Evolutionary conservation across 1,140 invertebrate species (phyloP), one percentile per base, ranked within the genome.

Genomic region (Ericerus pela): DNA sequence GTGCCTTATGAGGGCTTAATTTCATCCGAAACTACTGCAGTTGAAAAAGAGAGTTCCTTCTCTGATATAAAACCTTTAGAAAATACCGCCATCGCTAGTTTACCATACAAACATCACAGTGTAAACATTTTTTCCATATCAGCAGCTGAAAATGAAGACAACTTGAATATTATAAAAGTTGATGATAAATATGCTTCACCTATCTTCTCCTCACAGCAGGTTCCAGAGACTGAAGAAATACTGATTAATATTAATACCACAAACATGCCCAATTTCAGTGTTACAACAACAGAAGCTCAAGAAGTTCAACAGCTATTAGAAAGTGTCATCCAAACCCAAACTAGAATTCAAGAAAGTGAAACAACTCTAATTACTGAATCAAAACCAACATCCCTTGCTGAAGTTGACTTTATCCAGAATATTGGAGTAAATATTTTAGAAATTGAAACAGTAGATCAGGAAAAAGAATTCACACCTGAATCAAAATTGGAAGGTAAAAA

Each of bases 241-340:
- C 65, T 64, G 27, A 51, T 67, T 26, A 63, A 69, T 43, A 63
- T 64, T 54, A 57, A 53, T 59, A 59, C 68, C 26, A 64, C 62
- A 51, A 63, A 69, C 51, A 60, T 74, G 1, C 57, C 61, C 27
- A 51, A 57, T 4, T 56, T 66, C 62, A 10, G 26, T 10, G 61
- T 65, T 4, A 28, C 56, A 12, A 61, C 62, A 36, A 62, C 60
- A 20, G 63, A 64, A 24, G 75, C 73, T 2, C 68, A 60, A 55
- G 61, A 71, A 53, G 62, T 69, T 60, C 68, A 67, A 61, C 62
- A 69, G 24, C 67, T 69, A 26, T 70, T 73, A 22, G 74, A 76
- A 65, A 69, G 72, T 58, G 59, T 78, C 16, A 64, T 73, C 51
- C 68, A 71, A 57, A 68, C 66, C 12, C 70, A 75, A 65, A 65